Conservation (phyloP, 2,888 invertebrate genomes). For the Oxystoma pomonae region DNA sequence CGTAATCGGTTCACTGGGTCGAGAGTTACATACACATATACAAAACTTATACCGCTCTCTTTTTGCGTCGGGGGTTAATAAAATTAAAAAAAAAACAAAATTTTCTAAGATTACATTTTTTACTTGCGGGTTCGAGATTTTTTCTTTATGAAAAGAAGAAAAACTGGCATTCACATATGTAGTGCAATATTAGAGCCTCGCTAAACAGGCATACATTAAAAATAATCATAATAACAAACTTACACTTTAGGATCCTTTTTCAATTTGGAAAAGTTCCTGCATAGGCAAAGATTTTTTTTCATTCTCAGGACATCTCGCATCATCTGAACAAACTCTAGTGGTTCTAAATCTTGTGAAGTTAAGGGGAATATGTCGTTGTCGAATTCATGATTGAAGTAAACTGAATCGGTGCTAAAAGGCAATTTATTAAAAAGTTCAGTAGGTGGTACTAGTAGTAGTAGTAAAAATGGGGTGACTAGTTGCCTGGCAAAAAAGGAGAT, state of each 20-base stretch:
- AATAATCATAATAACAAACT: constrained; percentile 18
- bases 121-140: no score
- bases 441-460: no score
- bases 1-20: no score
- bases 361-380: constrained; percentile 56
- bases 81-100: no score
- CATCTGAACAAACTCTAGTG: constrained; percentile 74
- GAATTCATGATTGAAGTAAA: constrained; percentile 58
- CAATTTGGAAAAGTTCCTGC: constrained; percentile 83
- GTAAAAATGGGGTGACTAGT: no score
- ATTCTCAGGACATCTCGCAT: constrained; percentile 85
- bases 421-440: no score
- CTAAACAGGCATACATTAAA: background rate
- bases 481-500: no score
- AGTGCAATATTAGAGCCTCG: background rate
- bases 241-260: constrained; percentile 73
- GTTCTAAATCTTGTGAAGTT: constrained; percentile 32
- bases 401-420: constrained; percentile 53
- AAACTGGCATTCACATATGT: background rate
- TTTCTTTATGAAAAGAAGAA: no score
- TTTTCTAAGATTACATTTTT: no score
- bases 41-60: no score
- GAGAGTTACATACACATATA: no score
- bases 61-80: no score
- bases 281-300: constrained; percentile 92